Base-by-base conservation (phyloP, 92 coral and sea anemone genomes). In the Phenganax marumi region DNA sequence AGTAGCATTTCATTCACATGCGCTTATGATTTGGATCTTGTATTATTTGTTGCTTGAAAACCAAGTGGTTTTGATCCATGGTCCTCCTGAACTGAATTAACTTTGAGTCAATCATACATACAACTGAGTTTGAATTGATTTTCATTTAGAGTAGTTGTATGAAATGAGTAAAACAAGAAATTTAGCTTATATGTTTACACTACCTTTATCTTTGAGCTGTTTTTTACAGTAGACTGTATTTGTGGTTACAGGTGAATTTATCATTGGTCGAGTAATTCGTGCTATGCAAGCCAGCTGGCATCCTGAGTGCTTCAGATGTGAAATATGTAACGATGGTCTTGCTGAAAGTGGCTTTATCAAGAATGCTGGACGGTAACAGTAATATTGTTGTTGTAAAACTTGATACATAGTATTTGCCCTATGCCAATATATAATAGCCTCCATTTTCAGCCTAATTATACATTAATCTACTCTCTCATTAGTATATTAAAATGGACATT, bases 281-380 rank as follows among this genome's bases (percentile, higher is more conserved):
- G 99, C 99, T 18, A 96, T 96, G 99, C 99, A 96, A 76, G 99
- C 99, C 66, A 96, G 93, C 79, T 96, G 99, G 99, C 99, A 96
- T 47, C 97, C 99, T 26, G 97, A 92, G 72, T 96, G 99, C 83
- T 96, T 96, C 66, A 89, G 94, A 18, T 96, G 99, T 89, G 99
- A 96, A 81, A 96, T 96, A 52, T 96, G 99, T 57, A 89, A 90
- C 70, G 97, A 91, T 75, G 93, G 97, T 76, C 89, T 96, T 17
- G 99, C 99, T 12, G 99, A 96, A 86, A 88, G 97, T 61, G 99
- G 99, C 54, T 96, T 96, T 81, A 97, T 96, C 70, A 96, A 96
- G 88, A 96, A 96, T 87, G 99, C 99, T 39, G 99, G 99, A 79
- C 91, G 99, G 98, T 93, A 66, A 76, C 82, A 16, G 52, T 9